Evolutionary conservation across 2,888 invertebrate species (phyloP), one percentile per base, ranked within the genome.

Genomic region (Mythimna lalbum): DNA sequence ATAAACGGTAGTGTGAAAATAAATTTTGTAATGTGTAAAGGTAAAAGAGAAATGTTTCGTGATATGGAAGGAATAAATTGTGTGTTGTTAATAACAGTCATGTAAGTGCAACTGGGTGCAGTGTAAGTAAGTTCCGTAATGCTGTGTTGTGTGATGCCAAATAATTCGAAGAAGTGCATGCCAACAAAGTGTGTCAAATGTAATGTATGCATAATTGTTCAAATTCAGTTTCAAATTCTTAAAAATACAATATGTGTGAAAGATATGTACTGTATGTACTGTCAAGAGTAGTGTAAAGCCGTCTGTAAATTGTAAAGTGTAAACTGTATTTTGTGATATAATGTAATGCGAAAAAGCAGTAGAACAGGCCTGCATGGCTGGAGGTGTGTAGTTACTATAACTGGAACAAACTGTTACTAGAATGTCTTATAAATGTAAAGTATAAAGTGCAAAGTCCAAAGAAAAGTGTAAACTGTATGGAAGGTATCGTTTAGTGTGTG

Each of bases 401-500:
- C 14, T 27, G 9, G 7, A 31, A 14, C 6, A 23, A 17, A 53
- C 17, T 53, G 17, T 53, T 3, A 53, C 7, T 14, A 27, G 27
- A 53, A 23, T 14, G 4, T 14, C 10, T 12, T 23, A 23, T 23
- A 52, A 27, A 52, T 23, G 52, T 53, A 17, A 53, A 53, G 53
- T 53, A 17, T 53, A 27, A 53, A 53, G 36, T 57, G 9, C 5
- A 49, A 56, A 57, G 31, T 57, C 12, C 2, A 49, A 56, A 57
- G 59, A 65, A n/a, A 53, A 71, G 63, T 77, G 64, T 64, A 66
- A 55, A 43, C 23, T 73, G 76, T 69, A 27, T 10, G 69, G n/a
- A n/a, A n/a, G n/a, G 77, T 82, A 59, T 68, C 57, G 60, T 81
- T 79, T 62, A 36, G n/a, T 74, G 80, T 78, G 17, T 36, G 79